A percentile compares a stretch with the other conserved stretches of the same genome.
Evolutionary conservation across 2,797 vertebrate genomes (phyloP).

Genomic region (Smutsia temminckii): DNA sequence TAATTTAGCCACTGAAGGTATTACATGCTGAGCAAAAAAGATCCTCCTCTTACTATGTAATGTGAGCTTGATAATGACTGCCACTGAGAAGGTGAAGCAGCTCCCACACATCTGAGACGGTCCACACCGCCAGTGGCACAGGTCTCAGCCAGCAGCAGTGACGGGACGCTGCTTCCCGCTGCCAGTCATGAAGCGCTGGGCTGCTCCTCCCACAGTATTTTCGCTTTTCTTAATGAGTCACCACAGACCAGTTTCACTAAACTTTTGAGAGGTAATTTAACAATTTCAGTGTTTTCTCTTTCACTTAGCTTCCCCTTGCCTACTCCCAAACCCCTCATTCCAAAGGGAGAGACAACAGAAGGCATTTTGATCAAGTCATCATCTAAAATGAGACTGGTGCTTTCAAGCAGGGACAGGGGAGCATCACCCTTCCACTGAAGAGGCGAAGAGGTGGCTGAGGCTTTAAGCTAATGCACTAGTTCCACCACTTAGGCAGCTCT

Average conservation of each 20-base stretch:
- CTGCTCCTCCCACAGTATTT: neutral
- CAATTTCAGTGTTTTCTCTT: neutral
- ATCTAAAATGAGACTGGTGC: neutral
- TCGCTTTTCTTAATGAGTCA: neutral
- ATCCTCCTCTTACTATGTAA: neutral
- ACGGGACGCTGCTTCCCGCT: fast-evolving
- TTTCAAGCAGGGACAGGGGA: neutral
- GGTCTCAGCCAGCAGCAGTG: neutral
- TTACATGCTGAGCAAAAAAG: neutral
- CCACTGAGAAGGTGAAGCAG: neutral
- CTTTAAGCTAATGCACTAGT: neutral
- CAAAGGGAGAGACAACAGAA: neutral
- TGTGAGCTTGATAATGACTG: neutral
- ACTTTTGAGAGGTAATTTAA: neutral
- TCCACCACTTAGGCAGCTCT: neutral
- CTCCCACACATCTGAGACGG: neutral
- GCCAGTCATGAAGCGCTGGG: neutral
- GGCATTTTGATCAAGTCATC: neutral
- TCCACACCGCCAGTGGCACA: neutral
- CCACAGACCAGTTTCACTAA: neutral
- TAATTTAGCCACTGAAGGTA: neutral
- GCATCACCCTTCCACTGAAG: neutral
- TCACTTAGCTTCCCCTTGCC: neutral
- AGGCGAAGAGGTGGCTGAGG: neutral
- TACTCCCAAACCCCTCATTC: neutral